A percentile compares a stretch with the other conserved stretches of the same genome.
Conservation (phyloP, 2,113 vertebrate genomes). For the Oreochromis tanganicae region DNA sequence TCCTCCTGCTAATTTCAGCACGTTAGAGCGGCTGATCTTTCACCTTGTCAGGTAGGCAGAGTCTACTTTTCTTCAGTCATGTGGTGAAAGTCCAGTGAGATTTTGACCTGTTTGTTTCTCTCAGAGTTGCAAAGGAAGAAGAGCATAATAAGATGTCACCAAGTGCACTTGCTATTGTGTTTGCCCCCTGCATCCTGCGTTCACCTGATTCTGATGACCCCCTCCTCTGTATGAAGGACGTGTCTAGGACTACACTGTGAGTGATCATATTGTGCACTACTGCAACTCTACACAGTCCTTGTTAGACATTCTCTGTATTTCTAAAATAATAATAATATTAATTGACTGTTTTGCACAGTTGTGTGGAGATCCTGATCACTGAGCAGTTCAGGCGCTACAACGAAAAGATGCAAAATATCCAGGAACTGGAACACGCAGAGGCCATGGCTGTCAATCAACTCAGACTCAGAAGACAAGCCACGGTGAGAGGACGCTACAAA, state of each 20-base stretch:
- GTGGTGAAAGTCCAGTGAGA: background rate
- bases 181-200: constrained; percentile 91
- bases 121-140: constrained; percentile 88
- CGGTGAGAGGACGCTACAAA: constrained; percentile 60
- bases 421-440: constrained; percentile 85
- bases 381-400: constrained; percentile 91
- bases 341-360: constrained; percentile 67
- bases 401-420: constrained; percentile 92
- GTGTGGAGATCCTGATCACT: constrained; percentile 89
- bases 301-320: background rate
- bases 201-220: constrained; percentile 84
- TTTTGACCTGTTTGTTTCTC: background rate
- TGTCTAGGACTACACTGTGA: constrained; percentile 89
- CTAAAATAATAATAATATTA: background rate
- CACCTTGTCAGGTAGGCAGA: constrained; percentile 87
- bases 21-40: constrained; percentile 90
- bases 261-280: constrained; percentile 36
- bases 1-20: constrained; percentile 81
- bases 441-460: constrained; percentile 82
- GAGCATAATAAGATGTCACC: constrained; percentile 91
- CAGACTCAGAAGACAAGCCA: constrained; percentile 80
- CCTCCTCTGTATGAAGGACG: constrained; percentile 88
- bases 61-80: background rate
- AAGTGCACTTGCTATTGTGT: constrained; percentile 88
- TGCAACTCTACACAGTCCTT: background rate